A percentile compares a stretch with the other conserved stretches of the same genome.
Conservation (phyloP, 2,888 invertebrate species). For the Seira musarum region DNA sequence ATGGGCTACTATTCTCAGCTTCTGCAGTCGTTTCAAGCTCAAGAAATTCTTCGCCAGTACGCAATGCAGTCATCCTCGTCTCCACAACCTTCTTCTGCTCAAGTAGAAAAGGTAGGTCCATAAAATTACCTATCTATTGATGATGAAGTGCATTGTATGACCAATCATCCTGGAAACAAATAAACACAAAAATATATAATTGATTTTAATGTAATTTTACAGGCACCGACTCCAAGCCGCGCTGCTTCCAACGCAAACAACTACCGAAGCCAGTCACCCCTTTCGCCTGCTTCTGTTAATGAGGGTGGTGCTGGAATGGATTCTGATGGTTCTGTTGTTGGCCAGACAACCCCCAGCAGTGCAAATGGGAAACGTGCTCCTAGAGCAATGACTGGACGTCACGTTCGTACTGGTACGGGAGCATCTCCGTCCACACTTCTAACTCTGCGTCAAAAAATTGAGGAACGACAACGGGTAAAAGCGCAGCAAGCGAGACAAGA, state of each 20-base stretch:
- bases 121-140: no score
- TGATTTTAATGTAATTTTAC: no score
- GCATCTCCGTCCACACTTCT: conserved; percentile 72
- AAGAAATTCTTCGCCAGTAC: conserved; percentile 70
- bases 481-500: conserved; percentile 69
- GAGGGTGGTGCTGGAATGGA: conserved; percentile 68
- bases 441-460: conserved; percentile 72
- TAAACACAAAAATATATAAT: no score
- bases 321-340: conserved; percentile 68
- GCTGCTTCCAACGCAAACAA: conserved; percentile 31
- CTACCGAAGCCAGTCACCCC: conserved; percentile 62
- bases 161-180: no score
- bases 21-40: conserved; percentile 71
- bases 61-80: conserved; percentile 69
- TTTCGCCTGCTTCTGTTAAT: conserved; percentile 68
- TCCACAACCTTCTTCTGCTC: conserved; percentile 64
- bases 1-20: conserved; percentile 71
- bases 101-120: conserved; percentile 69
- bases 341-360: conserved; percentile 64
- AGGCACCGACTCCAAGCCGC: conserved; percentile 30
- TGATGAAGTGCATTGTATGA: no score
- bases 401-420: conserved; percentile 73
- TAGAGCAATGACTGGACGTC: conserved; percentile 73
- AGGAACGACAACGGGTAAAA: conserved; percentile 72
- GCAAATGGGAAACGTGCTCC: conserved; percentile 71